phyloP scores from a whole-genome alignment of 23 tunicate genomes.

The Styela clava region DNA sequence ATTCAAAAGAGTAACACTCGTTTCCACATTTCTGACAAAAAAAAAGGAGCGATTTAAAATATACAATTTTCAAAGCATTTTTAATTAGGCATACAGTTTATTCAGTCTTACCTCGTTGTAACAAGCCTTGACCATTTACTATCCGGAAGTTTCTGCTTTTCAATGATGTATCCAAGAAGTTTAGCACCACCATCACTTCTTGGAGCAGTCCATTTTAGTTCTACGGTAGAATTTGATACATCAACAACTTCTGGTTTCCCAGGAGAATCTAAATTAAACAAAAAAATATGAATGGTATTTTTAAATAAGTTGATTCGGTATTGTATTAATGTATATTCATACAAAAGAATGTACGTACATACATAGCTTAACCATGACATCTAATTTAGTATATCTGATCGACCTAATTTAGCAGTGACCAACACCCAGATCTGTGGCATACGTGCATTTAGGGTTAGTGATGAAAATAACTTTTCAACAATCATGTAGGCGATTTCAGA shows the following conservation, averaged over 20 bases:
- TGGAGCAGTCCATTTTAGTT: slow-evolving; percentile 72
- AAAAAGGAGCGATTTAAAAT: neutral
- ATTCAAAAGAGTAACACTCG: slow-evolving; percentile 10
- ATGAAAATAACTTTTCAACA: no score
- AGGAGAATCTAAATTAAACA: slow-evolving; percentile 61
- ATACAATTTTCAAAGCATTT: neutral
- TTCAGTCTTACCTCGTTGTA: slow-evolving; percentile 28
- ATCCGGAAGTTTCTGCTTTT: slow-evolving; percentile 56
- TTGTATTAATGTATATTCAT: no score
- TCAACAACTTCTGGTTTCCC: slow-evolving; percentile 72
- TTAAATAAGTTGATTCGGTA: no score
- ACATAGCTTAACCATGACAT: no score
- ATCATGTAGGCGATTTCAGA: no score
- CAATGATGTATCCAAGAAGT: slow-evolving; percentile 68
- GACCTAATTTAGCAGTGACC: no score
- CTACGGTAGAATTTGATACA: slow-evolving; percentile 61
- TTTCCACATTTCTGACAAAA: slow-evolving; percentile 14
- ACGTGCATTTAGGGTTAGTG: no score
- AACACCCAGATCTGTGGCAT: no score
- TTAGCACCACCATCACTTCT: slow-evolving; percentile 72
- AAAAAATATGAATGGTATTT: neutral
- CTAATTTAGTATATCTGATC: no score
- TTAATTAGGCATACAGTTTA: neutral
- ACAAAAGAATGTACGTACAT: no score
- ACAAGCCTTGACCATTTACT: slow-evolving; percentile 59